Evolutionary conservation across 2,797 vertebrate species (phyloP).

Genomic region (Scolopax rusticola): DNA sequence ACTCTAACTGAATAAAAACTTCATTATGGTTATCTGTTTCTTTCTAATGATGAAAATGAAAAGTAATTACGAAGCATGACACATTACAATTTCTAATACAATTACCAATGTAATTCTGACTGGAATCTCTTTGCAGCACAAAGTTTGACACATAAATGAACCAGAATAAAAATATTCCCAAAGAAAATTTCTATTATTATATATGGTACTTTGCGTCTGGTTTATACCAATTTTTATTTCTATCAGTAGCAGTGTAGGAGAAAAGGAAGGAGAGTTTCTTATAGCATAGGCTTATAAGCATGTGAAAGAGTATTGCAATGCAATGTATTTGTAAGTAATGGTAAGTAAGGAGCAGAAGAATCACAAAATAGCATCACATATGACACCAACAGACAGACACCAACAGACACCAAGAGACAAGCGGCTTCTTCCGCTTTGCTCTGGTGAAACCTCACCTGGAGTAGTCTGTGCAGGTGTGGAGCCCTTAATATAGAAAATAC

Average conservation of each 20-base stretch:
- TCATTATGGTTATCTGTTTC: not conserved
- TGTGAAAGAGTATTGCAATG: not conserved
- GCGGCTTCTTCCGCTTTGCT: too few species aligned
- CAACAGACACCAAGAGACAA: not conserved
- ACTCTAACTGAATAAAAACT: not conserved
- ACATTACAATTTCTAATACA: not conserved
- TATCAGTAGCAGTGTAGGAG: not conserved
- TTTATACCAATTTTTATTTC: not conserved
- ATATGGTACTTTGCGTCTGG: not conserved
- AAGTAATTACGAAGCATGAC: not conserved
- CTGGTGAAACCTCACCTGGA: too few species aligned
- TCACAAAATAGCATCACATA: not conserved
- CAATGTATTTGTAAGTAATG: not conserved
- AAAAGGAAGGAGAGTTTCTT: not conserved
- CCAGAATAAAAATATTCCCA: not conserved
- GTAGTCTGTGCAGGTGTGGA: too few species aligned
- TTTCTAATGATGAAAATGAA: slow-evolving; percentile 26
- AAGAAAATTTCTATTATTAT: not conserved
- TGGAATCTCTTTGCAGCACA: not conserved
- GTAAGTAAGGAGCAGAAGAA: not conserved
- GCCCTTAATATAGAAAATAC: too few species aligned
- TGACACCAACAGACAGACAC: not conserved
- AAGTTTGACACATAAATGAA: not conserved
- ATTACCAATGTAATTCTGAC: not conserved
- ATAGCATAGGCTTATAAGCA: not conserved